Evolutionary conservation across 2,797 vertebrate genomes (phyloP), one percentile per base, ranked within the genome.

Genomic region (Halcyon badia): DNA sequence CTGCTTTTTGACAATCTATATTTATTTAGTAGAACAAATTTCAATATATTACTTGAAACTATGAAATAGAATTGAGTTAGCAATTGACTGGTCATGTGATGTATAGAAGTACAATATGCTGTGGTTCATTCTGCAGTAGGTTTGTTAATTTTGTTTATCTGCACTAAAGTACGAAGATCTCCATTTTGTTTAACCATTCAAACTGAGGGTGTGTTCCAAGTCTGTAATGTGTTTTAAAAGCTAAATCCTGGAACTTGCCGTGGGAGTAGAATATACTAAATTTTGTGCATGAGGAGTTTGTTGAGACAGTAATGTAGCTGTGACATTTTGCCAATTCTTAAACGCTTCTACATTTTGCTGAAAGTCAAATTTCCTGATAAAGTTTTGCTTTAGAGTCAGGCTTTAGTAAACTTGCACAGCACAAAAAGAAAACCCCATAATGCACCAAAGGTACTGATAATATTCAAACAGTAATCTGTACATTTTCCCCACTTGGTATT

Each of bases 1-100:
- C 99, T 99, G 98, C 98, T 99, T 99, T 98, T 98, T 98, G 99
- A 99, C 99, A 99, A 99, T 99, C 91, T 99, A 95, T 99, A 98
- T 98, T 98, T 98, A 98, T 98, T 99, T 98, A 98, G 97, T 97
- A 97, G 97, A 96, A 97, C 96, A 94, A 94, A 97, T 96, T 94
- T 97, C 96, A 96, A 93, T 97, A 91, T 96, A 96, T 97, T 98
- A 98, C 97, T 98, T 98, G 98, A 98, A 98, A 98, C 97, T 97
- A 95, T 97, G 94, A 97, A 92, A 80, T 97, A 96, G 96, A 95
- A 89, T 68, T 97, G 97, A 97, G 93, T 98, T 98, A 98, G 97
- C 96, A 96, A 83, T 97, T 96, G 97, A 94, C 73, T 91, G 95
- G 96, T 94, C n/a, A 77, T 96, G 90, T 97, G 96, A 96, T 97